A percentile compares a stretch with the other conserved stretches of the same genome.
These are phyloP conservation scores for Phataginus tricuspis DNA, from an alignment of 2,797 vertebrate species.

Conservation along the genomic window DNA sequence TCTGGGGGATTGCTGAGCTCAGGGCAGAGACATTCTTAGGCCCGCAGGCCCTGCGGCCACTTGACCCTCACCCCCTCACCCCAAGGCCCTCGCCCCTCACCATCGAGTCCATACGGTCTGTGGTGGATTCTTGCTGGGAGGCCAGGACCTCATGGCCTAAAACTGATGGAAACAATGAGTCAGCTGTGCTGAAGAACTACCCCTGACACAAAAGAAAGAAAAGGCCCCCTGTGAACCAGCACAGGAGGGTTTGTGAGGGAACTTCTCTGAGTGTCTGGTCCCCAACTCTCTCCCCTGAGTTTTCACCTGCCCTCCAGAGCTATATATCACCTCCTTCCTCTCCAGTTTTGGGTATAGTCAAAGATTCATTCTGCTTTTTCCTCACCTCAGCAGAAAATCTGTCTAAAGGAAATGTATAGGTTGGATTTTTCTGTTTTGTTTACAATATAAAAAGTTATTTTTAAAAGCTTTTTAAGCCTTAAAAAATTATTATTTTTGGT, in stretches of 20 bases:
- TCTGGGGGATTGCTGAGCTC: neutral
- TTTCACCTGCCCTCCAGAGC: neutral
- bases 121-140: conserved; percentile 58
- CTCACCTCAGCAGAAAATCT: conserved; percentile 37
- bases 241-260: neutral
- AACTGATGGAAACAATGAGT: conserved; percentile 65
- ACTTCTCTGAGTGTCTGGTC: neutral
- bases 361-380: neutral
- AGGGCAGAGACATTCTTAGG: neutral
- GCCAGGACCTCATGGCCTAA: conserved; percentile 79
- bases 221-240: neutral
- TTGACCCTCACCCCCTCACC: neutral
- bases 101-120: conserved; percentile 73
- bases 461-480: neutral
- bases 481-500: conserved; percentile 1
- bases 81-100: conserved; percentile 84
- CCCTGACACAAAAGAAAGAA: neutral
- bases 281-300: neutral
- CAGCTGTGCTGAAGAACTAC: neutral
- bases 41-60: rapidly evolving
- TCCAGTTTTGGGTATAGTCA: neutral
- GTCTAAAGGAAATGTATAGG: conserved; percentile 17
- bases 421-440: conserved; percentile 1
- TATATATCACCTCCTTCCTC: neutral
- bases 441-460: conserved; percentile 29